Conservation (phyloP, 2,113 vertebrate genomes). For the Baryphthengus martii region DNA sequence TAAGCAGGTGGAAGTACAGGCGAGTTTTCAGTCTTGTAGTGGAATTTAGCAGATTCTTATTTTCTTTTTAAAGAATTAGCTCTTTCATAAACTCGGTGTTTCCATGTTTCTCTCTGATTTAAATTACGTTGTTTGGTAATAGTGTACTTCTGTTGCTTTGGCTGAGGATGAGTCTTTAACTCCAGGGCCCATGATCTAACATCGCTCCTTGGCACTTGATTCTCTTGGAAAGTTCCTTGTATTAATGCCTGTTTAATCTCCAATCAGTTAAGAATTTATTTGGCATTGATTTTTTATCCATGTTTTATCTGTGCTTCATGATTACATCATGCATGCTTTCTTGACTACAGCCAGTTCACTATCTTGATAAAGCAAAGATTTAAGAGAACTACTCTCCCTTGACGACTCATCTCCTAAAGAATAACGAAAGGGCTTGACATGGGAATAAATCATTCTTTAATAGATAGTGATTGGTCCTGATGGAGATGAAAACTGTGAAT, state of each 20-base stretch:
- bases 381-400: background rate
- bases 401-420: slow-evolving; percentile 4
- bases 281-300: background rate
- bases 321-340: background rate
- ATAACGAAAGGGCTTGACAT: background rate
- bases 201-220: background rate
- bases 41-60: background rate
- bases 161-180: background rate
- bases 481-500: background rate
- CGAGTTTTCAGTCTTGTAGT: background rate
- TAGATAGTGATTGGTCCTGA: background rate
- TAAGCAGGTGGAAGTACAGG: background rate
- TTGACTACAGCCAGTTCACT: background rate
- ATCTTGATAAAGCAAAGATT: background rate
- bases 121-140: background rate
- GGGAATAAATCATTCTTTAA: background rate
- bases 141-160: background rate
- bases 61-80: background rate
- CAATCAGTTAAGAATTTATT: background rate
- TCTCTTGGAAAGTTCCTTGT: background rate
- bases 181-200: background rate
- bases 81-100: background rate
- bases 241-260: background rate
- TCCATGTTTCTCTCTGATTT: background rate
- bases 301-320: background rate